Conservation (phyloP, 37 sponge, comb jelly and placozoan genomes). For the Axinella damicornis region DNA sequence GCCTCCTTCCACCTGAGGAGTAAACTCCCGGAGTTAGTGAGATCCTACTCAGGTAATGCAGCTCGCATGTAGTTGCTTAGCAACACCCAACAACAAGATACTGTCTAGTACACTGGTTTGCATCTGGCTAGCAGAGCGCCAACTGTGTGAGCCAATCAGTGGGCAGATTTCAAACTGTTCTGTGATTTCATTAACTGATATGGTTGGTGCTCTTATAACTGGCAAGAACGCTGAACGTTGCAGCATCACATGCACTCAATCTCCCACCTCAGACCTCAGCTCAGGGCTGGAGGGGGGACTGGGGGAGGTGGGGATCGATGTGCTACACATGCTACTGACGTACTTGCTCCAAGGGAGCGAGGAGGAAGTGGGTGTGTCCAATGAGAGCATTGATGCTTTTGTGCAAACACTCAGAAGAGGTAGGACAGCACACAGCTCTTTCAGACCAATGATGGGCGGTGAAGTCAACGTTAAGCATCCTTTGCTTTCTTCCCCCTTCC, state of each 20-base stretch:
- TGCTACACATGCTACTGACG: conserved; percentile 82
- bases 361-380: conserved; percentile 68
- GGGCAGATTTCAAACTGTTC: too few species aligned
- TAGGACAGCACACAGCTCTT: conserved; percentile 3
- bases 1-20: conserved; percentile 68
- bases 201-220: too few species aligned
- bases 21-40: conserved; percentile 83
- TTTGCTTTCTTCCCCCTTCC: too few species aligned
- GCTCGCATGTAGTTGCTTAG: too few species aligned
- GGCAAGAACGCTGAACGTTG: too few species aligned
- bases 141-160: too few species aligned
- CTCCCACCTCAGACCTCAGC: conserved; percentile 53
- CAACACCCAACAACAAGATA: too few species aligned
- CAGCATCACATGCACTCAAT: neutral
- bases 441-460: too few species aligned
- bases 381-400: conserved; percentile 71
- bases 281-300: conserved; percentile 83
- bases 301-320: conserved; percentile 81
- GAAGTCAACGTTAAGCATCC: too few species aligned
- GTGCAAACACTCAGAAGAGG: conserved; percentile 74
- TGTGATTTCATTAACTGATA: too few species aligned
- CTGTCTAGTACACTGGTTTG: too few species aligned
- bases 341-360: conserved; percentile 66
- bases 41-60: conserved; percentile 69
- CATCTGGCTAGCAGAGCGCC: too few species aligned